Conservation (phyloP, 2,797 vertebrate genomes). For the Apogon hyalosoma region DNA sequence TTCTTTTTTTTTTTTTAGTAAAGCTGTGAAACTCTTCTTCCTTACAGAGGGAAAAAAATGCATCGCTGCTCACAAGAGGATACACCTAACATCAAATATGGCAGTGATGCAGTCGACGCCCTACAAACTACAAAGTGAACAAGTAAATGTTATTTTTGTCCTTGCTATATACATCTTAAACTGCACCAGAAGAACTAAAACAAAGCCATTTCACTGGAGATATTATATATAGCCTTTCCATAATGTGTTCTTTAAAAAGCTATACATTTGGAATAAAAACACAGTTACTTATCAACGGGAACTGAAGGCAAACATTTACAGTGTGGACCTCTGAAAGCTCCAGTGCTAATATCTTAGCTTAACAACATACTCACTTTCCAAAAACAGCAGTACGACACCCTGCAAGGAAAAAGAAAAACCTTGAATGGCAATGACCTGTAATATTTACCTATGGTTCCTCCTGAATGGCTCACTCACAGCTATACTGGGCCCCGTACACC, state of each 20-base stretch:
- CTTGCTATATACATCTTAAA: no score
- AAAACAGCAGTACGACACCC: slow-evolving; percentile 57
- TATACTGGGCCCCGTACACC: slow-evolving; percentile 32
- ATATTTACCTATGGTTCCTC: slow-evolving; percentile 59
- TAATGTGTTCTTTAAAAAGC: background rate
- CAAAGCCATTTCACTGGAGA: no score
- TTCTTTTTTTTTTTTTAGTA: no score
- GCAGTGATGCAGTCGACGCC: no score
- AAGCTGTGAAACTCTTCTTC: no score
- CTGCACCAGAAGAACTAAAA: no score
- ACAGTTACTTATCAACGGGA: slow-evolving; percentile 10
- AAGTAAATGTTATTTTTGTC: no score
- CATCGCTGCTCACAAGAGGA: no score
- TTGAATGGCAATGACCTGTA: slow-evolving; percentile 52
- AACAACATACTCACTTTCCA: slow-evolving; percentile 34
- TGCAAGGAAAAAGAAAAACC: slow-evolving; percentile 59
- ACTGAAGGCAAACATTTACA: slow-evolving; percentile 35
- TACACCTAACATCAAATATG: no score
- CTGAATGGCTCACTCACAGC: slow-evolving; percentile 41
- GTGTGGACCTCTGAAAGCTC: slow-evolving; percentile 7
- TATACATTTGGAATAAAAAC: slow-evolving; percentile 1
- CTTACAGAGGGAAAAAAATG: no score
- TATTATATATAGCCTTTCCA: background rate
- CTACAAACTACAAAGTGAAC: no score
- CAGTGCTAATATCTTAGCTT: slow-evolving; percentile 30